Base-by-base conservation (phyloP, 64 coral and sea anemone species). In the Platygyra sinensis region DNA sequence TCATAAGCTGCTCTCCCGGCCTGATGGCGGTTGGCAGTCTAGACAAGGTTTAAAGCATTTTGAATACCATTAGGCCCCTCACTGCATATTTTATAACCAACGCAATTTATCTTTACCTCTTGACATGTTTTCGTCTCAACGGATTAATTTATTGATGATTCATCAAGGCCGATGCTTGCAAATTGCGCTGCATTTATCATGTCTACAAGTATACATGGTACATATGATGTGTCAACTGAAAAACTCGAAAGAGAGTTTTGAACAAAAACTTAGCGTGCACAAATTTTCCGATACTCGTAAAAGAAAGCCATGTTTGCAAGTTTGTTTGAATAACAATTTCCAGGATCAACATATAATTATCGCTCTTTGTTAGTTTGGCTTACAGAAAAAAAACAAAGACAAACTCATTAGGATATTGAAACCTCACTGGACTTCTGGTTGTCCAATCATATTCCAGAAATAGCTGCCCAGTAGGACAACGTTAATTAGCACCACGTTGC, bases 361-460 rank as follows among this genome's bases (percentile, higher is more conserved):
- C 20, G 81, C 36, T 28, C 33, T 69, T 85, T 50, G 32, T 27
- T 27, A 2, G 19, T 63, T 24, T 67, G 80, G 60, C 36, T 72
- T 85, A 42, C 4, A 28, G 17, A 85, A 85, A 65, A 85, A 65
- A 65, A 67, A 49, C 36, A 52, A 85, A 72, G 60, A 38, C 12
- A 52, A 85, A 85, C 63, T 27, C 60, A 25, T 72, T 71, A 38
- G 18, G 62, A 85, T 85, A 71, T 28, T 52, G 81, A 85, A 85
- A 85, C 38, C 81, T 72, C 81, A 71, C 32, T 22, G 62, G 81
- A 28, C 81, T 7, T n/a, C 32, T 72, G 63, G 24, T 51, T 72
- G 63, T 51, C 81, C 81, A 85, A 85, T 85, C 62, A 71, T 24
- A 85, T 22, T 71, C 81, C 63, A 85, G 63, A 85, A 42, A 25